Percentiles rank a stretch among this genome's conserved stretches.
These are phyloP conservation scores for Rhadina sibilatrix DNA, from an alignment of 2,113 vertebrate genomes.

Conservation along the genomic window DNA sequence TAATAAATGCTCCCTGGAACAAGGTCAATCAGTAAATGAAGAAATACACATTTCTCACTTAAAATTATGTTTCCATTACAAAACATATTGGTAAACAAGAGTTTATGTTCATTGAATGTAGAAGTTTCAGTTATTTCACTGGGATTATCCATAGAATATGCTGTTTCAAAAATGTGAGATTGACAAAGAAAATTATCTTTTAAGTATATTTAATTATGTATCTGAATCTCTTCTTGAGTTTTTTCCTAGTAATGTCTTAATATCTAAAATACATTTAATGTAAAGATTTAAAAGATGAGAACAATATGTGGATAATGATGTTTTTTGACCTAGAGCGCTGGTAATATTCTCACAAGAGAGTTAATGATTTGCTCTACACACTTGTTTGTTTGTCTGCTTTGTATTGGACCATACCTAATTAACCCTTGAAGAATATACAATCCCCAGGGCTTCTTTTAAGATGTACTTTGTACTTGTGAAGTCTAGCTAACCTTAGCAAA, in stretches of 20 bases:
- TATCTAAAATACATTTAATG: not conserved
- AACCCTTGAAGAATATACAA: not conserved
- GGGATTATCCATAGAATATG: not conserved
- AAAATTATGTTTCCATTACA: not conserved
- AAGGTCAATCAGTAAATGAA: not conserved
- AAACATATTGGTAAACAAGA: not conserved
- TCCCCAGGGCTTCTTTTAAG: not conserved
- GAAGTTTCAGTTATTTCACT: not conserved
- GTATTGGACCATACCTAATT: not conserved
- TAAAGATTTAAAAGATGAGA: not conserved
- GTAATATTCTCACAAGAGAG: not conserved
- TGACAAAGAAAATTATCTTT: not conserved
- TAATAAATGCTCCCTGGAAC: not conserved
- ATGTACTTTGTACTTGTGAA: not conserved
- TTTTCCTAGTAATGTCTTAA: not conserved
- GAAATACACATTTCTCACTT: not conserved
- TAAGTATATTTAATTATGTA: not conserved
- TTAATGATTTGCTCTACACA: not conserved
- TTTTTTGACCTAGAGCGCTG: not conserved
- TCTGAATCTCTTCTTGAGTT: not conserved
- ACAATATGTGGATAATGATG: not conserved
- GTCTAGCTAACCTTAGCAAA: not conserved
- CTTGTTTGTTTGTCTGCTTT: slow-evolving; percentile 1
- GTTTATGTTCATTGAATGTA: not conserved
- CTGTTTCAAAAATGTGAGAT: not conserved